Base-by-base conservation (phyloP, 2,113 vertebrate species). In the Eulemur macaco region DNA sequence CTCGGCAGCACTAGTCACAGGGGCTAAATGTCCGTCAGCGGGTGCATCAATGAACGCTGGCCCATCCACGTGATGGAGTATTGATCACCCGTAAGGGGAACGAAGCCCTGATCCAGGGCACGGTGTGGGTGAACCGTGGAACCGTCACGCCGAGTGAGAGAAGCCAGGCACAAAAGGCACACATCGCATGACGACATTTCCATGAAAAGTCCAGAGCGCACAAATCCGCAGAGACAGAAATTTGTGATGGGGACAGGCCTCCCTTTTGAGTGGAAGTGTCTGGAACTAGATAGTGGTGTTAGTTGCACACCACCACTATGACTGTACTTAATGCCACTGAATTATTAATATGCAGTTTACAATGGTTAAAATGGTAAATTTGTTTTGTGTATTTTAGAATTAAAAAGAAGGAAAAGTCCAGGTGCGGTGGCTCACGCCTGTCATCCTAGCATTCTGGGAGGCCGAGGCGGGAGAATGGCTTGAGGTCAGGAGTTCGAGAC, bases 1-100 rank as follows among this genome's bases (percentile, higher is more conserved):
- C 27, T 1, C 5, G 7, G 76, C 12, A 34, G 23, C 12, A 17
- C 18, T 12, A 12, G 11, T 3, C 18, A 0, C 23, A 5, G 3
- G 1, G 7, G n/a, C 73, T 17, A 2, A 29, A 64, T 25, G 56
- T 18, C 71, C 64, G 0, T 31, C 73, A 6, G 5, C 1, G 37
- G 87, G 7, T 9, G 25, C 20, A 7, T 63, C 58, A 37, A 12
- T 5, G 1, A 71, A 6, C 37, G 5, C 13, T 29, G 8, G 47
- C 1, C 11, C n/a, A 3, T 1, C 50, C 2, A 0, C 3, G 1
- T 3, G 0, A 8, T 2, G 37, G 31, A 13, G 8, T 27, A 8
- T 8, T 23, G 8, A 39, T 42, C 89, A 31, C 1, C 50, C 76
- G 0, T 5, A 3, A 34, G 4, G 2, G 37, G 13, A 34, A 10